Percentiles rank a stretch among this genome's conserved stretches.
These are phyloP conservation scores for Rhynchonycteris naso DNA, from an alignment of 2,797 vertebrate species.

Conservation along the genomic window DNA sequence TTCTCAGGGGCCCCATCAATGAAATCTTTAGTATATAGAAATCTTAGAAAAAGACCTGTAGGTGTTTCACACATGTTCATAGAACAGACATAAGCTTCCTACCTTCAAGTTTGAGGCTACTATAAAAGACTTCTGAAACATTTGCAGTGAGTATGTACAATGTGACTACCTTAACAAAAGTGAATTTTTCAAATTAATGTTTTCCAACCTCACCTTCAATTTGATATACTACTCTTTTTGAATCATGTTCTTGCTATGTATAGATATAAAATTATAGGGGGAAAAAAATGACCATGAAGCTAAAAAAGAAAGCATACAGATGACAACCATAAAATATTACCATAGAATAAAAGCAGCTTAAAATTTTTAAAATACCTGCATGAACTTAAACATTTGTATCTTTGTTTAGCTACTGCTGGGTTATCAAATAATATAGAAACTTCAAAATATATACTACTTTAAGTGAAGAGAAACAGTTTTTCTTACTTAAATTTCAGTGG, in stretches of 20 bases:
- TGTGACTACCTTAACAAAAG: background rate
- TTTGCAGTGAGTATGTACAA: background rate
- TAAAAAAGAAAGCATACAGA: background rate
- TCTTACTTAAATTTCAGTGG: constrained; percentile 15
- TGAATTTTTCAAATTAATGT: background rate
- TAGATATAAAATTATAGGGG: background rate
- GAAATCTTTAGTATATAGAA: background rate
- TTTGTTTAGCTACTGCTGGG: background rate
- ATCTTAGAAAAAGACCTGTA: background rate
- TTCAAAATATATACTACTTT: background rate
- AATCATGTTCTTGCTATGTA: background rate
- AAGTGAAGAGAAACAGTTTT: background rate
- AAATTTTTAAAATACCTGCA: background rate
- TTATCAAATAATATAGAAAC: constrained; percentile 21
- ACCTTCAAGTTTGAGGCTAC: background rate
- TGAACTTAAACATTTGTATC: background rate
- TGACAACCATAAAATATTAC: background rate
- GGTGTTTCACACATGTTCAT: background rate
- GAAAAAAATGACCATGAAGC: background rate
- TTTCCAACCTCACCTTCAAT: background rate
- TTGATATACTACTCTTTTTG: background rate
- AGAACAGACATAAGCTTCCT: background rate
- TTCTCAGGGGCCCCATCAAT: background rate
- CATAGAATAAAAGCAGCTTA: background rate
- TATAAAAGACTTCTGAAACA: background rate